Conservation (phyloP, 2,888 invertebrate genomes). For the Xylota segnis region DNA sequence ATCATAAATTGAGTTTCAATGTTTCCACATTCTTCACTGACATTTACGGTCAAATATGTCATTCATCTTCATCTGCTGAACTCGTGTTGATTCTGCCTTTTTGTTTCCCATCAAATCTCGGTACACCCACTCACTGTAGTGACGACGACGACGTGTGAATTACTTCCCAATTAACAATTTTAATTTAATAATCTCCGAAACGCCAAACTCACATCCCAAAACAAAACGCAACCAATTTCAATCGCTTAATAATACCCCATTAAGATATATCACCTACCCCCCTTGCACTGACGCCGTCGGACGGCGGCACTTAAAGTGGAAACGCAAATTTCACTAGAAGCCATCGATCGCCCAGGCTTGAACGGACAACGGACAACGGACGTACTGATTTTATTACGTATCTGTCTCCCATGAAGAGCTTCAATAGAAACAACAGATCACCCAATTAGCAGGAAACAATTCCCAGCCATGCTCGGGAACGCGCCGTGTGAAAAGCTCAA, state of each 20-base stretch:
- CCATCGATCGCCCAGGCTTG: conserved; percentile 7
- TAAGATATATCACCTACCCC: conserved; percentile 38
- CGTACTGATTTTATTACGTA: conserved; percentile 63
- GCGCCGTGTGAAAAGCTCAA: conserved; percentile 69
- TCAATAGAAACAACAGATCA: conserved; percentile 76
- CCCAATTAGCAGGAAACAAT: conserved; percentile 72
- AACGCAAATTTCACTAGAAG: conserved; percentile 48
- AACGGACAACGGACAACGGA: conserved; percentile 8
- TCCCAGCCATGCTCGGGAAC: conserved; percentile 48
- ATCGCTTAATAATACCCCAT: conserved; percentile 66
- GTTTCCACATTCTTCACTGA: conserved; percentile 16
- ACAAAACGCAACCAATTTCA: conserved; percentile 53
- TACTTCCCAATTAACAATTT: conserved; percentile 60
- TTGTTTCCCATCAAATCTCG: conserved; percentile 36
- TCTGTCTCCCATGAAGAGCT: conserved; percentile 75
- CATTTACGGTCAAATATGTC: conserved; percentile 37
- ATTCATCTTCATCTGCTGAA: conserved; percentile 27
- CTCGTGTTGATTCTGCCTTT: conserved; percentile 10
- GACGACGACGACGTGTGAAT: conserved; percentile 47
- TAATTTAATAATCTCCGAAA: conserved; percentile 51
- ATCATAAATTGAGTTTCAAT: conserved; percentile 32
- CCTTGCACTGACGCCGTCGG: too few species aligned
- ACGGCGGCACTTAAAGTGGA: conserved; percentile 40
- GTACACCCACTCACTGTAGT: conserved; percentile 48
- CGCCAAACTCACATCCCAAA: conserved; percentile 9